A percentile compares a stretch with the other conserved stretches of the same genome.
Evolutionary conservation across 2,113 vertebrate species (phyloP).

Genomic region (Sapayoa aenigma): DNA sequence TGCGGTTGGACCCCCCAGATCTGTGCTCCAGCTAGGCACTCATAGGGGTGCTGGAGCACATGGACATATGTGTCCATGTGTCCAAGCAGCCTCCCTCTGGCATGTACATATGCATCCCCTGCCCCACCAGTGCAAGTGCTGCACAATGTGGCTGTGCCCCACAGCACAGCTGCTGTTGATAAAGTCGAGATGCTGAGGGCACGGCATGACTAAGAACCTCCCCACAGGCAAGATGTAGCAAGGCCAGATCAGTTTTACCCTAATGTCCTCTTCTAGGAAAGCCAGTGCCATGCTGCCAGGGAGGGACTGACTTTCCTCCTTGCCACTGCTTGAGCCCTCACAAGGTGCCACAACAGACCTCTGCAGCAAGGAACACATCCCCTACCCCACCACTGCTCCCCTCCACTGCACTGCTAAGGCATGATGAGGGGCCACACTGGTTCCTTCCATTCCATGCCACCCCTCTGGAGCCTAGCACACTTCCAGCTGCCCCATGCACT

Average conservation of each 20-base stretch:
- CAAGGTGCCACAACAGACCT: background rate
- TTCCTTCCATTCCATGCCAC: background rate
- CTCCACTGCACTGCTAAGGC: background rate
- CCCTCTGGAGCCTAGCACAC: background rate
- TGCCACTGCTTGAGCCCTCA: rapidly evolving
- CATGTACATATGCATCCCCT: background rate
- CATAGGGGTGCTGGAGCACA: background rate
- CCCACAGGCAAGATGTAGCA: background rate
- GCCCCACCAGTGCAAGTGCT: background rate
- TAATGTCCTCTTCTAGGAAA: background rate
- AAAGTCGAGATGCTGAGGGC: background rate
- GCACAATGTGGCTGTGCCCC: background rate
- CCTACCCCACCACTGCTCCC: background rate
- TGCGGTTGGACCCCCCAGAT: background rate
- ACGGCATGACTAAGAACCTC: background rate
- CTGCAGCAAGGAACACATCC: background rate
- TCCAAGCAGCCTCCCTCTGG: background rate
- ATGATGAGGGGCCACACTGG: rapidly evolving
- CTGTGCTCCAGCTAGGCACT: rapidly evolving
- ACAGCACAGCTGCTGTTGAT: rapidly evolving
- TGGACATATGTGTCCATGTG: rapidly evolving
- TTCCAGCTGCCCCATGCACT: rapidly evolving
- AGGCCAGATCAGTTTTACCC: background rate
- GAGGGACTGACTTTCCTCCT: background rate
- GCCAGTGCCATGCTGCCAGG: rapidly evolving